Evolutionary conservation across 1,140 invertebrate genomes (phyloP), one percentile per base, ranked within the genome.

Genomic region (Papilio polytes): DNA sequence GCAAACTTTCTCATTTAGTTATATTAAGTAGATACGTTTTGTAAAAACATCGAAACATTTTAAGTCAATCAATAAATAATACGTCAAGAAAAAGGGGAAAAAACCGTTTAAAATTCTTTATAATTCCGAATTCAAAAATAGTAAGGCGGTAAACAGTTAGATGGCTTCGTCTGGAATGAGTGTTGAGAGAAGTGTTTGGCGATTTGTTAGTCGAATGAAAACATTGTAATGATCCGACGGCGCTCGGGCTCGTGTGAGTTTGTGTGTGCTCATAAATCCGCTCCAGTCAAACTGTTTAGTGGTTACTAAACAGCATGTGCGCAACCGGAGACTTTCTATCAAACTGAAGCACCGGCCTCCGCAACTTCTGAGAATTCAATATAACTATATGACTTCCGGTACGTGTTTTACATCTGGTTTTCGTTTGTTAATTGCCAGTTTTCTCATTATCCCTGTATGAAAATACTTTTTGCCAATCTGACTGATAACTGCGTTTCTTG

Each of bases 271-370:
- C 63, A 26, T 70, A 70, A 70, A 70, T 70, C 26, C 13, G 63
- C 26, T 4, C 63, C 12, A 70, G 63, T 70, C 63, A 70, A 70
- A 70, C 63, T 36, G n/a, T n/a, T n/a, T n/a, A n/a, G n/a, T n/a
- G n/a, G 9, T 4, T 13, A 15, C 26, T 31, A 15, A 31, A 70
- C 26, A 31, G 22, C 63, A n/a, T 70, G 63, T 70, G 13, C 26
- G 26, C 63, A 36, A 31, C 63, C 63, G 63, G 63, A 70, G 63
- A 70, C 63, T 70, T 70, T 70, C 26, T 70, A 70, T 70, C 63
- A 70, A 70, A 70, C 26, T 13, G 12, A 31, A 26, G 26, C 22
- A 31, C 22, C 26, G 22, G 63, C 63, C 63, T 15, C 63, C 26
- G 63, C 63, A 70, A 70, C 63, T 70, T 70, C 26, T 70, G 13